Conservation (phyloP, 2,113 vertebrate genomes). For the Proterorhinus semilunaris region DNA sequence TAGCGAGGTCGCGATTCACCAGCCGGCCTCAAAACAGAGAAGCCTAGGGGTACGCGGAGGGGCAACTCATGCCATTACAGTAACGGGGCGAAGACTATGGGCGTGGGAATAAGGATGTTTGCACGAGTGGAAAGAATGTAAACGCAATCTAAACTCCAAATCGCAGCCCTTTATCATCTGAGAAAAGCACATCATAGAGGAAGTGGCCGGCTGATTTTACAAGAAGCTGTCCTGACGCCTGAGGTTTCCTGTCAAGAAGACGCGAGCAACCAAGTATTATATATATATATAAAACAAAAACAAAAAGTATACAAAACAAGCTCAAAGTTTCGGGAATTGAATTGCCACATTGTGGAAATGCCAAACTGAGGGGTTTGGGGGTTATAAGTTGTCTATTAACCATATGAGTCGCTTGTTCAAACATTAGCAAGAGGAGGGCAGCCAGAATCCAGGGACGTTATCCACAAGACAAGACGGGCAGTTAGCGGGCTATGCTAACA, state of each 20-base stretch:
- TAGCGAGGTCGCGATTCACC: background rate
- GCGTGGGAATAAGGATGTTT: constrained; percentile 11
- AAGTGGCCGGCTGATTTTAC: background rate
- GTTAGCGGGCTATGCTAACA: constrained; percentile 54
- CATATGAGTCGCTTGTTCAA: background rate
- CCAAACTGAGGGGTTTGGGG: background rate
- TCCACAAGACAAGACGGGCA: constrained; percentile 29
- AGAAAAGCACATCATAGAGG: background rate
- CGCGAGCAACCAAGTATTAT: background rate
- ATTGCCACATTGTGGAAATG: background rate
- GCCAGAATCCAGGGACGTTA: constrained; percentile 37
- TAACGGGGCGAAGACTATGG: background rate
- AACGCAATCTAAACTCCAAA: background rate
- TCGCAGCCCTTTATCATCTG: background rate
- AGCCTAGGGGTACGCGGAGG: background rate
- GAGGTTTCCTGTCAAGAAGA: constrained; percentile 2
- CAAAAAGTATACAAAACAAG: background rate
- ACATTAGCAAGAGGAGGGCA: constrained; percentile 20
- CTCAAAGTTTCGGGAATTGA: constrained; percentile 1
- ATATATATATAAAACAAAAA: too few species aligned
- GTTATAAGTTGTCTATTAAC: constrained; percentile 5
- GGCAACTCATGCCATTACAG: background rate
- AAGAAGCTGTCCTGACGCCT: background rate
- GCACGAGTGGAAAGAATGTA: constrained; percentile 17
- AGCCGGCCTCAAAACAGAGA: background rate